Conservation (phyloP, 2,888 invertebrate genomes). For the Autographa pulchrina region DNA sequence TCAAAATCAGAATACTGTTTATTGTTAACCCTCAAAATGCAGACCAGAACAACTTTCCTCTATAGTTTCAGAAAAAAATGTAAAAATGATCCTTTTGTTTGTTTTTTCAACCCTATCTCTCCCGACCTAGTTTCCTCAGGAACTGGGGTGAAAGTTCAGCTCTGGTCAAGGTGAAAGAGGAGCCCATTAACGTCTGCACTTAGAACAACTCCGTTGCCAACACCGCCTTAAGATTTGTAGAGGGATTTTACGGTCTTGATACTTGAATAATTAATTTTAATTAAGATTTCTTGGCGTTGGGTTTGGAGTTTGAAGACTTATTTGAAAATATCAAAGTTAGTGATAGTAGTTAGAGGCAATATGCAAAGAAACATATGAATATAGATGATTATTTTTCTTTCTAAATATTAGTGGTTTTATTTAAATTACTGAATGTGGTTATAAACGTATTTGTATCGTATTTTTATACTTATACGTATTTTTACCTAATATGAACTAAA, state of each 20-base stretch:
- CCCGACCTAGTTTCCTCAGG: slow-evolving; percentile 67
- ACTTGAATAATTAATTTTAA: slow-evolving; percentile 62
- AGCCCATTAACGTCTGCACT: slow-evolving; percentile 85
- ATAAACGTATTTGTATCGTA: no score
- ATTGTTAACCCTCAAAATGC: background rate
- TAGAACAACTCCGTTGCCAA: slow-evolving; percentile 82
- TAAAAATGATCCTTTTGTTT: slow-evolving; percentile 39
- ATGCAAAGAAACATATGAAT: no score
- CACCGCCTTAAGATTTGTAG: slow-evolving; percentile 81
- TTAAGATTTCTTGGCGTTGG: background rate
- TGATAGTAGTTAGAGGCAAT: no score
- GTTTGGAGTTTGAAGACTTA: background rate
- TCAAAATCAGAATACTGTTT: background rate
- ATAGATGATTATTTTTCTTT: no score
- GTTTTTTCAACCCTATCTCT: slow-evolving; percentile 59
- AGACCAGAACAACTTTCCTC: slow-evolving; percentile 2
- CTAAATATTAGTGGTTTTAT: no score
- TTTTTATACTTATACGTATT: no score
- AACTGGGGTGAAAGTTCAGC: slow-evolving; percentile 85
- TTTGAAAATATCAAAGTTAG: background rate
- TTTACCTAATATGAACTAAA: no score
- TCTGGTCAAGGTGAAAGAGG: slow-evolving; percentile 87
- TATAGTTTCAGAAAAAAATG: slow-evolving; percentile 5
- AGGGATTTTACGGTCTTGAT: slow-evolving; percentile 67
- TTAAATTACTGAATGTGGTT: no score